Base-by-base conservation (phyloP, 2,888 invertebrate species). In the Phengaris alcon region DNA sequence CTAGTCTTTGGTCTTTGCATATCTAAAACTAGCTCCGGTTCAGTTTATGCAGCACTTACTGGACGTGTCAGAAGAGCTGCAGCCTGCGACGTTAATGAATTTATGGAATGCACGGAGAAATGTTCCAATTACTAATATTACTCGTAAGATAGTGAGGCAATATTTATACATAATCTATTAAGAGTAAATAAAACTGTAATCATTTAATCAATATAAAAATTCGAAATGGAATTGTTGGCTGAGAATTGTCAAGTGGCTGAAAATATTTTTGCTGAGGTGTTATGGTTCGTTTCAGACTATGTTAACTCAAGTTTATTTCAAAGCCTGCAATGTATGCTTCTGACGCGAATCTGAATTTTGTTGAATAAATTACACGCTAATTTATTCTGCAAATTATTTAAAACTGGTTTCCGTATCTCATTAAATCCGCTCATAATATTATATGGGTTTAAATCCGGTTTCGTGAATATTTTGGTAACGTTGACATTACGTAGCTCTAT, bases 311-410 rank as follows among this genome's bases (percentile, higher is more conserved):
- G 35, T 35, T 35, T 35, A 35, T 35, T 35, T 35, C 35, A 35
- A 35, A 35, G 35, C 2, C 35, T 35, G 35, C 1, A 35, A 35
- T 35, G 35, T 59, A 22, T 9, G 22, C 35, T 64, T 35, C 64
- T 12, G 8, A 35, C 64, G 35, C 35, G 35, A 64, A 64, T 64
- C 64, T 64, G 6, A 59, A 22, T 15, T 59, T 22, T 22, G 59
- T 22, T 59, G 59, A 64, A 64, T 64, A 64, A 64, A 64, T 64
- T 44, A 64, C 64, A 64, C 35, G 64, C 64, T 44, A 64, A 64
- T 64, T 64, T 64, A 64, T 44, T 44, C 64, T 64, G 64, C 13
- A 64, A 64, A 44, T 64, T 64, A 35, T 64, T 35, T 64, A 35
- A 64, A 64, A 64, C 64, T 64, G 12, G 35, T 64, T 64, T 35